Base-by-base conservation (phyloP, 1,140 invertebrate species). In the Drosophila tani region DNA sequence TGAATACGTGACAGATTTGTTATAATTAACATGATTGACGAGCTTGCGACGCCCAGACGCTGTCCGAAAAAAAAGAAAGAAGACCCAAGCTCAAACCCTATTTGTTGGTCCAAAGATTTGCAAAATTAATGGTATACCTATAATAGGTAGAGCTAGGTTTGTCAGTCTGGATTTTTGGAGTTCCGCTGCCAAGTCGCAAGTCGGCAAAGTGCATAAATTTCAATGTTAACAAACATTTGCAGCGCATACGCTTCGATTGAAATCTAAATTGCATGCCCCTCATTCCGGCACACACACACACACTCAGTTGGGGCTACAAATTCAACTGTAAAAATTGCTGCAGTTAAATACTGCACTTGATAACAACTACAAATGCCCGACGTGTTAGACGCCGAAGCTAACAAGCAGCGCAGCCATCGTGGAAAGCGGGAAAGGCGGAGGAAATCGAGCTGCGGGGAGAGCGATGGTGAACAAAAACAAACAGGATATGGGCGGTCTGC, bases 1-100 rank as follows among this genome's bases (percentile, higher is more conserved):
- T 68, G 60, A 64, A 59, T 66, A 84, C 82, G 82, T 84, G 82
- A 84, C 82, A 84, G 82, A 84, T 84, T 84, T 84, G 82, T 84
- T 84, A 84, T 84, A 84, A 84, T 84, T 84, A 84, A 85, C 73
- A 75, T 84, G 82, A 84, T 84, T 84, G 82, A 84, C 82, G 82
- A 84, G 81, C 78, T 80, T 73, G 49, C 66, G 65, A 74, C 82
- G 75, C 58, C 75, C 69, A 75, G 71, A 74, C 68, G 19, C 11
- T 46, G 56, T 17, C 46, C 46, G 14, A 67, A 63, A 60, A 56
- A 55, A 27, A 19, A 17, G 19, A 41, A 38, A 43, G 56, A 56
- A 19, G 0, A 35, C 21, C 24, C 43, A 43, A 57, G 45, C 17
- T 5, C 24, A 35, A 38, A 21, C 19, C 4, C 29, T 12, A 58